Evolutionary conservation across 2,888 invertebrate genomes (phyloP).

Genomic region (Lochmaea capreae): DNA sequence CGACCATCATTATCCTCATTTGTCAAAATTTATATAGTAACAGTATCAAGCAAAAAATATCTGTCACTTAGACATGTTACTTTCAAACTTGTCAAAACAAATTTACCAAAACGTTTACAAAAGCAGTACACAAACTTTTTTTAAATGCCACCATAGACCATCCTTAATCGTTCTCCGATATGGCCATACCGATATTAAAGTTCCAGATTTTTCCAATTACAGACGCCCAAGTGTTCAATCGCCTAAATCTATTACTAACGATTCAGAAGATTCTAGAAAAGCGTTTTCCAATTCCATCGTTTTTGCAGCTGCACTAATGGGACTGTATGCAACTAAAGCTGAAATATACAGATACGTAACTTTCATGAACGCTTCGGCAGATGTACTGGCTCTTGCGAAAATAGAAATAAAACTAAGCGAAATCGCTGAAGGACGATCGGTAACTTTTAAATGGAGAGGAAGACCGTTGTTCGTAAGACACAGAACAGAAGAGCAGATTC

Average conservation of each 20-base stretch:
- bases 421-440: slow-evolving; percentile 75
- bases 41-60: background rate
- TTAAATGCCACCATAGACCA: background rate
- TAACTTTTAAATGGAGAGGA: slow-evolving; percentile 79
- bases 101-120: background rate
- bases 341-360: slow-evolving; percentile 68
- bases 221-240: slow-evolving; percentile 76
- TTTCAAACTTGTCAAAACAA: slow-evolving; percentile 8
- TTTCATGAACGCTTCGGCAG: slow-evolving; percentile 76
- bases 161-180: background rate
- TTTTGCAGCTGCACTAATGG: slow-evolving; percentile 72
- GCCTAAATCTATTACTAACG: slow-evolving; percentile 68
- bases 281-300: slow-evolving; percentile 83
- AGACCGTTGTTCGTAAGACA: slow-evolving; percentile 85
- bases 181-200: slow-evolving; percentile 87
- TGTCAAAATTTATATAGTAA: no score
- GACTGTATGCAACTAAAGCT: slow-evolving; percentile 73
- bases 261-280: slow-evolving; percentile 74
- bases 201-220: slow-evolving; percentile 89
- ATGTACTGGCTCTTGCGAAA: slow-evolving; percentile 81
- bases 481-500: slow-evolving; percentile 76
- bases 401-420: slow-evolving; percentile 79
- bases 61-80: background rate
- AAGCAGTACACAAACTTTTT: background rate
- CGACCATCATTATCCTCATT: no score